Evolutionary conservation across 2,113 vertebrate genomes (phyloP).

Genomic region (Atrichornis clamosus): DNA sequence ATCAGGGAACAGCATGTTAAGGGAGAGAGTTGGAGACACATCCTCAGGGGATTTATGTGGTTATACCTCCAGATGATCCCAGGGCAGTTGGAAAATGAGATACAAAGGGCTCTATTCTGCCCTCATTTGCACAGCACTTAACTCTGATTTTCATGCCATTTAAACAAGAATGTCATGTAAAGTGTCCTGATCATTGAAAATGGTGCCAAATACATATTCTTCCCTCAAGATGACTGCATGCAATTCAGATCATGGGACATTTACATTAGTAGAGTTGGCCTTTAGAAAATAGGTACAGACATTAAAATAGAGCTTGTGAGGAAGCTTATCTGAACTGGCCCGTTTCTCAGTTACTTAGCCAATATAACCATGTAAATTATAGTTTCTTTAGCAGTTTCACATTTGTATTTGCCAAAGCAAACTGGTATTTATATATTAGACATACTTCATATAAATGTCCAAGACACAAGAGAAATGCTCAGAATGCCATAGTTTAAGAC

Average conservation of each 20-base stretch:
- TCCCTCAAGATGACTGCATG: background rate
- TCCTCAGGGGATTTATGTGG: conserved; percentile 10
- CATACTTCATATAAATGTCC: background rate
- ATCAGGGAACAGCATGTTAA: background rate
- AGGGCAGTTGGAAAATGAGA: conserved; percentile 40
- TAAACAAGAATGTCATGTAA: conserved; percentile 31
- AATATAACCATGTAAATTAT: background rate
- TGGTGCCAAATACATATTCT: background rate
- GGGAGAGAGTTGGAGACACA: background rate
- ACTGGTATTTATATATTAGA: background rate
- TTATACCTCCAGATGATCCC: conserved; percentile 51
- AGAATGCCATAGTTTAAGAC: background rate
- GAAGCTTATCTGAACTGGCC: background rate
- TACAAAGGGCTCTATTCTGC: conserved; percentile 39
- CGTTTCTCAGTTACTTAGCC: background rate
- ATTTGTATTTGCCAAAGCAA: background rate
- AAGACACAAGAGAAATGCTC: background rate
- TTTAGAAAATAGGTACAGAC: background rate
- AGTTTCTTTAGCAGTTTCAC: background rate
- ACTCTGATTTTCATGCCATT: conserved; percentile 37
- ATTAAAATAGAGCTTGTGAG: background rate
- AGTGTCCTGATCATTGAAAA: background rate
- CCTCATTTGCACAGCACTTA: conserved; percentile 50
- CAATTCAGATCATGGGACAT: background rate
- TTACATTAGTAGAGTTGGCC: background rate